These are phyloP conservation scores for Morpho deidamia DNA, from an alignment of 2,888 invertebrate species.

Conservation along the genomic window DNA sequence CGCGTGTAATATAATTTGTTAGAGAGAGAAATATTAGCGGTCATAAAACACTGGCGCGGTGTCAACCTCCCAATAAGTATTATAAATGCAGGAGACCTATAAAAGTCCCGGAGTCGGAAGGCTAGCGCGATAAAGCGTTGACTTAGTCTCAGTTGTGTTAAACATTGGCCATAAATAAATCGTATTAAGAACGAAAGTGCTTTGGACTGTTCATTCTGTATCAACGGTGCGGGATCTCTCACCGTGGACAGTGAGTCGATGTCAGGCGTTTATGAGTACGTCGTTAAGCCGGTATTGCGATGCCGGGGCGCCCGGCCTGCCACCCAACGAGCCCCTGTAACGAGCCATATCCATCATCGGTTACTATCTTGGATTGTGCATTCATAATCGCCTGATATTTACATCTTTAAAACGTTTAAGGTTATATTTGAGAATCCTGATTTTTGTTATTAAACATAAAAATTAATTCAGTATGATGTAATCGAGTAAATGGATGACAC, in stretches of 20 bases:
- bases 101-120: conserved; percentile 47
- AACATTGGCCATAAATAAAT: conserved; percentile 68
- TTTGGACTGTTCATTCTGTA: conserved; percentile 53
- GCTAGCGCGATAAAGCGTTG: conserved; percentile 45
- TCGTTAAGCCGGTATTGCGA: conserved; percentile 45
- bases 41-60: conserved; percentile 52
- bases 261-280: conserved; percentile 56
- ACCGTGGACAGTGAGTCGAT: conserved; percentile 58
- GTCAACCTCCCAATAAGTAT: conserved; percentile 53
- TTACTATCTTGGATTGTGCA: conserved; percentile 41
- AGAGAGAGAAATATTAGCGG: conserved; percentile 55
- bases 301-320: conserved; percentile 33
- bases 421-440: too few species aligned
- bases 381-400: conserved; percentile 5
- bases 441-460: too few species aligned
- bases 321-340: conserved; percentile 61
- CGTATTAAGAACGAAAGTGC: conserved; percentile 64
- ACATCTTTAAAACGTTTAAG: background rate
- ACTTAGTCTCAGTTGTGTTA: conserved; percentile 45
- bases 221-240: conserved; percentile 55
- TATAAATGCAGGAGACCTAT: conserved; percentile 57
- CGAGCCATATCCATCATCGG: conserved; percentile 65
- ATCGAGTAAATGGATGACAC: too few species aligned
- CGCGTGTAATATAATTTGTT: conserved; percentile 46
- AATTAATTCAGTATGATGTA: too few species aligned